A percentile compares a stretch with the other conserved stretches of the same genome.
phyloP scores from a whole-genome alignment of 1,140 invertebrate species.

The Brachionus manjavacas region DNA sequence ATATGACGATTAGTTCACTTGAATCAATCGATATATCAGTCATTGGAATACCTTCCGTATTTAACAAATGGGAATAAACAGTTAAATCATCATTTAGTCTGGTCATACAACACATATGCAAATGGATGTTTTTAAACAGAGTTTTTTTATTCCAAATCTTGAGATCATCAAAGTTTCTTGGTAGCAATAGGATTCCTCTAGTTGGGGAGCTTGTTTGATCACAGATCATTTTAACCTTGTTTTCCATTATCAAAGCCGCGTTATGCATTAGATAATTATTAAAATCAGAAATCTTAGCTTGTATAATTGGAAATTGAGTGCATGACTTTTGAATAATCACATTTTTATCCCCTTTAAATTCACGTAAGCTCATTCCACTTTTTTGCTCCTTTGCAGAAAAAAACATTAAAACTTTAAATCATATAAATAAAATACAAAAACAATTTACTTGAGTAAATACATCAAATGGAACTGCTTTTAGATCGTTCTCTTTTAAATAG shows the following conservation, averaged over 20 bases:
- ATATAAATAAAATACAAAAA: not conserved
- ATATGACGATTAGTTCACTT: not conserved
- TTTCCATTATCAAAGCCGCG: not conserved
- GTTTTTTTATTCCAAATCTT: not conserved
- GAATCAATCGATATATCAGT: not conserved
- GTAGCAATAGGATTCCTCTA: not conserved
- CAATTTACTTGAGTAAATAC: not conserved
- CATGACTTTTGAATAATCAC: not conserved
- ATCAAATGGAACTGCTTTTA: slow-evolving; percentile 20
- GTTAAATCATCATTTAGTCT: not conserved
- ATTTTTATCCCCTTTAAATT: not conserved
- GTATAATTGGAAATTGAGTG: not conserved
- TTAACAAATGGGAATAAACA: not conserved
- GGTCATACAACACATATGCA: not conserved
- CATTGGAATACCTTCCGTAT: not conserved
- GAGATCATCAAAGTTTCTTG: not conserved
- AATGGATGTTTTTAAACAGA: not conserved
- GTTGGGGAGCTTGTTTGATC: not conserved
- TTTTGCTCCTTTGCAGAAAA: not conserved
- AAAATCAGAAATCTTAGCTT: not conserved
- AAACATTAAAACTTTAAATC: not conserved
- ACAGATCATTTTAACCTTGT: not conserved
- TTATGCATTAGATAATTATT: not conserved
- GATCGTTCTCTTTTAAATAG: not conserved
- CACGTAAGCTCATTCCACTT: not conserved